Percentiles rank a stretch among this genome's conserved stretches.
Evolutionary conservation across 2,113 vertebrate species (phyloP).

Genomic region (Apodemus speciosus): DNA sequence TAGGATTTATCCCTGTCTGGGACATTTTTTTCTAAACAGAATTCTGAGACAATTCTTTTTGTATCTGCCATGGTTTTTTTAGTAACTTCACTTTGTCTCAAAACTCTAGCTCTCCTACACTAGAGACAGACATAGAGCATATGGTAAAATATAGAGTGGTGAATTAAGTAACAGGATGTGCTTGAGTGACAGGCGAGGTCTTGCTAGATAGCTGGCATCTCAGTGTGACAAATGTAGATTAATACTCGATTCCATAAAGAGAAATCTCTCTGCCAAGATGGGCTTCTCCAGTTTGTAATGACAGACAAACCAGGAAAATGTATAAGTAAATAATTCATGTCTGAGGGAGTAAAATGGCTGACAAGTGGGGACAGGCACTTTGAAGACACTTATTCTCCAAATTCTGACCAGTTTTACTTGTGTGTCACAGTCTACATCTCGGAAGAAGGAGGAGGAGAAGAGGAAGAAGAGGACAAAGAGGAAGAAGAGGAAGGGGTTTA

Average conservation of each 20-base stretch:
- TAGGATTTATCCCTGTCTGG: rapidly evolving
- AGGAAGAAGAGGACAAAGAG: neutral
- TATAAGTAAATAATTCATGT: neutral
- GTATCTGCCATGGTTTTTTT: neutral
- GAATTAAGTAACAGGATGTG: neutral
- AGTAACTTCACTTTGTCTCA: neutral
- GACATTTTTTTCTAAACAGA: neutral
- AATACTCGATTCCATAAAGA: neutral
- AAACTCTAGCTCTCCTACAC: neutral
- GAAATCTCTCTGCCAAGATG: neutral
- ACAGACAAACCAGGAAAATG: neutral
- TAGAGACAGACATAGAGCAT: neutral
- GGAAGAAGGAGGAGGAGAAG: neutral
- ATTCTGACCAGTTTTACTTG: neutral
- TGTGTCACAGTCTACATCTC: neutral
- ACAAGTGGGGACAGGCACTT: neutral
- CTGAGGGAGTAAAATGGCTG: neutral
- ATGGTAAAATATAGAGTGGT: neutral
- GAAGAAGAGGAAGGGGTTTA: neutral
- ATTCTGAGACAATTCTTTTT: neutral
- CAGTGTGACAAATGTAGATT: neutral
- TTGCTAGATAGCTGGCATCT: neutral
- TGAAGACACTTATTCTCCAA: neutral
- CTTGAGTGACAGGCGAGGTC: neutral
- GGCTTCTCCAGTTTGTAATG: neutral